Base-by-base conservation (phyloP, 1,140 invertebrate genomes). In the Tetramorium parvispinum region DNA sequence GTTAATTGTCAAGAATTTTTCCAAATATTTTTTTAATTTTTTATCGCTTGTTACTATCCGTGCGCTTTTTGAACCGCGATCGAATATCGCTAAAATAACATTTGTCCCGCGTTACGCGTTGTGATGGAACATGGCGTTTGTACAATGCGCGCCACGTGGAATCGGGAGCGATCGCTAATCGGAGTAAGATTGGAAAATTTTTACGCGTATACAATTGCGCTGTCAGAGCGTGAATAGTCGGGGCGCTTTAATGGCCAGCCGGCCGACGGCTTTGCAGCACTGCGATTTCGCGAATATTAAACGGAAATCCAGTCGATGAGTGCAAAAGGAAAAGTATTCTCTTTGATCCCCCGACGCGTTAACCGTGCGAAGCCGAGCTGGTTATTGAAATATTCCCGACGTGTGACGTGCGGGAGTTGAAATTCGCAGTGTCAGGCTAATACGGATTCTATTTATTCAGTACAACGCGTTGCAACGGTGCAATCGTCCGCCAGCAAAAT, bases 261-360 rank as follows among this genome's bases (percentile, higher is more conserved):
- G 24, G 21, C 16, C 37, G 16, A 6, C 10, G 16, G 32, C 6
- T 16, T 3, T 49, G 21, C n/a, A 21, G 21, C n/a, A 13, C 10
- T 11, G 13, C 37, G 16, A 51, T 53, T 79, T 51, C 6, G 24
- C 18, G 16, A n/a, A 59, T 46, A 71, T 71, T 82, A 49, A 81
- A 82, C 2, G 11, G 24, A 7, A 27, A n/a, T 43, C n/a, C 32
- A 16, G 11, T 55, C 11, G 37, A 63, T 21, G 61, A 77, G 55
- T 16, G 40, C 13, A 61, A 57, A 46, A 8, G 13, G 37, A 43
- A 21, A 81, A 51, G n/a, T 51, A 37, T 57, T 51, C 27, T 16
- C n/a, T 88, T 85, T 61, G n/a, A 88, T 73, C 55, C 7, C 5
- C 5, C 18, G 18, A 78, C 13, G 49, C 24, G 16, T 24, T 27